Evolutionary conservation across 2,113 vertebrate genomes (phyloP).

Genomic region (Hepsetus odoe): DNA sequence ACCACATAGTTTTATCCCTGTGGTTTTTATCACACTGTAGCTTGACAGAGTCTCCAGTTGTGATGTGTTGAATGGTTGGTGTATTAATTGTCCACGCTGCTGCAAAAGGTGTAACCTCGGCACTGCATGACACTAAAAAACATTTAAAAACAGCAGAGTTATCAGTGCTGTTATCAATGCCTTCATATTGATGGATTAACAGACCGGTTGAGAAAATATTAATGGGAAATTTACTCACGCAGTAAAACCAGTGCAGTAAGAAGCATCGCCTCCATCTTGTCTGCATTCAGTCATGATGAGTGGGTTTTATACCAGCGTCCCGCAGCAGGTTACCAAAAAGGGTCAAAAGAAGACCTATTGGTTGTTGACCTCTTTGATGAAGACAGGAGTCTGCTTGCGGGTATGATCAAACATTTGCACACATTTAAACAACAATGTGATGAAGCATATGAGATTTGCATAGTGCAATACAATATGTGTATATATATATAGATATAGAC

Average conservation of each 20-base stretch:
- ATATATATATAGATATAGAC: neutral
- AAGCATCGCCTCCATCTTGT: neutral
- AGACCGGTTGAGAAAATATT: neutral
- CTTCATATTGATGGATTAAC: neutral
- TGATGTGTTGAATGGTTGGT: neutral
- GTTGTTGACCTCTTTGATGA: conserved; percentile 4
- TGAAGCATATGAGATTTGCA: neutral
- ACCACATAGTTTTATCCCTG: conserved; percentile 1
- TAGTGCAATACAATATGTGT: neutral
- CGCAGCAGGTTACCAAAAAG: neutral
- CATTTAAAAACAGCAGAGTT: neutral
- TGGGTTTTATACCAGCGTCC: conserved; percentile 3
- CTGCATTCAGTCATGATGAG: neutral
- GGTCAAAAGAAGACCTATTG: conserved; percentile 10
- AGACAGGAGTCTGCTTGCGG: neutral
- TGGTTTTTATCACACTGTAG: conserved; percentile 2
- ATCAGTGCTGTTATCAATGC: neutral
- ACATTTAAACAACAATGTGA: neutral
- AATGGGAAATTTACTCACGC: neutral
- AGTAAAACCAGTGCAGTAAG: neutral
- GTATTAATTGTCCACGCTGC: neutral
- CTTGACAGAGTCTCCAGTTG: neutral
- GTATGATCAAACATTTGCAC: neutral
- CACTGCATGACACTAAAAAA: neutral
- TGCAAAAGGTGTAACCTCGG: neutral